phyloP scores from a whole-genome alignment of 2,888 invertebrate genomes.

The Halictus ligatus region DNA sequence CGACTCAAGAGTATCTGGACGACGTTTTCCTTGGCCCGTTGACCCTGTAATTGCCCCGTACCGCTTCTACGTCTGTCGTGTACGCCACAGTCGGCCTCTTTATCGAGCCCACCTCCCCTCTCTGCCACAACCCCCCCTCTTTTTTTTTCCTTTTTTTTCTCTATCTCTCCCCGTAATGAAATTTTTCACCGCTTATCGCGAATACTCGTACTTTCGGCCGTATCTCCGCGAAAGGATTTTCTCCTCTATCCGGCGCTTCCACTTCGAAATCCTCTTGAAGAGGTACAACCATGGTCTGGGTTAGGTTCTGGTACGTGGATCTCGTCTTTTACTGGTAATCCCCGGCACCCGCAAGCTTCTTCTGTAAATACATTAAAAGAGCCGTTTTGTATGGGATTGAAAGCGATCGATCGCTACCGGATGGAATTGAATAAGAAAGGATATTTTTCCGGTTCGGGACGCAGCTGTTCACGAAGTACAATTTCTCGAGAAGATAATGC shows the following conservation, averaged over 20 bases:
- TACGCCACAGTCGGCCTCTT: conserved; percentile 56
- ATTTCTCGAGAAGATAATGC: not conserved
- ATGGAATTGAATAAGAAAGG: conserved; percentile 9
- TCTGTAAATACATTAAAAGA: not conserved
- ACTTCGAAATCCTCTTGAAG: not conserved
- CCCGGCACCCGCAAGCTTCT: not conserved
- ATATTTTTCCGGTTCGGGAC: not conserved
- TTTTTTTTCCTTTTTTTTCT: not conserved
- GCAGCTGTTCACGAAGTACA: not conserved
- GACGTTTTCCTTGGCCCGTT: conserved; percentile 74
- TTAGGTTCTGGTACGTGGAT: not conserved
- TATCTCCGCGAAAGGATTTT: conserved; percentile 40
- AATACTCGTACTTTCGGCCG: conserved; percentile 37
- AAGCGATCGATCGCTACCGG: not conserved
- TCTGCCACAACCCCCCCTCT: not conserved
- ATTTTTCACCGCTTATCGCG: conserved; percentile 42
- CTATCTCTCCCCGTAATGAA: not conserved
- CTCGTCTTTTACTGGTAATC: not conserved
- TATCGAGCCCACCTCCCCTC: conserved; percentile 51
- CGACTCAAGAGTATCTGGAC: conserved; percentile 70
- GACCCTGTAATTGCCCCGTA: conserved; percentile 72
- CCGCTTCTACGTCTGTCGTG: conserved; percentile 49
- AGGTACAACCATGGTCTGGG: not conserved
- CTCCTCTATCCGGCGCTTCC: conserved; percentile 20
- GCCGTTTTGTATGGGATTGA: not conserved